Base-by-base conservation (phyloP, 2,113 vertebrate species). In the Eulemur macaco region DNA sequence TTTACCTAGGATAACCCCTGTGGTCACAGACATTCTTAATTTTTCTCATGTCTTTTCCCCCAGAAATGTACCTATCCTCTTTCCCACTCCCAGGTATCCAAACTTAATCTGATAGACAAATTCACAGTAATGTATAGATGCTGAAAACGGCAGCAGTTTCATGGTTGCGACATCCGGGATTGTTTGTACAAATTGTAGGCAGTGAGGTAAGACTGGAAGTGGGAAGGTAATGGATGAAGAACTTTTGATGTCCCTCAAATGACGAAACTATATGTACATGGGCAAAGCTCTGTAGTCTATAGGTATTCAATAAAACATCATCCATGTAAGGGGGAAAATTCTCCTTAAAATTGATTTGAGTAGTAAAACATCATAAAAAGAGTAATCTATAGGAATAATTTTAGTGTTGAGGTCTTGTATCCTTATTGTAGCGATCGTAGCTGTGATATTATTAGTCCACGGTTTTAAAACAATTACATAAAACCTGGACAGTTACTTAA, bases 1-100 rank as follows among this genome's bases (percentile, higher is more conserved):
- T 68, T n/a, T 68, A 23, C 23, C 31, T 60, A n/a, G 27, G 54
- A 78, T 31, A 66, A 39, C 1, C 23, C 31, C 23, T 68, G 21
- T 31, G 15, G 13, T 14, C 34, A 76, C 3, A 82, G 1, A 68
- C 18, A 93, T 13, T 73, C 39, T 91, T n/a, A n/a, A 37, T 77
- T 91, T 94, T 95, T 86, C n/a, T 86, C 73, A 25, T 42, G n/a
- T 89, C 12, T 90, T 86, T 91, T n/a, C 37, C 47, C 20, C 66
- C 68, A 8, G 45, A 84, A 93, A 73, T 52, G 34, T 47, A 29
- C 10, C 27, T 76, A 34, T 76, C 18, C 12, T 85, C 11, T 87
- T 37, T 68, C 18, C n/a, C 23, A 84, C 34, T 78, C 27, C 27
- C 17, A 47, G n/a, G 8, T 74, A 27, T 50, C 68, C 78, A 86